Base-by-base conservation (phyloP, 2,797 vertebrate genomes). In the Antrozous pallidus region DNA sequence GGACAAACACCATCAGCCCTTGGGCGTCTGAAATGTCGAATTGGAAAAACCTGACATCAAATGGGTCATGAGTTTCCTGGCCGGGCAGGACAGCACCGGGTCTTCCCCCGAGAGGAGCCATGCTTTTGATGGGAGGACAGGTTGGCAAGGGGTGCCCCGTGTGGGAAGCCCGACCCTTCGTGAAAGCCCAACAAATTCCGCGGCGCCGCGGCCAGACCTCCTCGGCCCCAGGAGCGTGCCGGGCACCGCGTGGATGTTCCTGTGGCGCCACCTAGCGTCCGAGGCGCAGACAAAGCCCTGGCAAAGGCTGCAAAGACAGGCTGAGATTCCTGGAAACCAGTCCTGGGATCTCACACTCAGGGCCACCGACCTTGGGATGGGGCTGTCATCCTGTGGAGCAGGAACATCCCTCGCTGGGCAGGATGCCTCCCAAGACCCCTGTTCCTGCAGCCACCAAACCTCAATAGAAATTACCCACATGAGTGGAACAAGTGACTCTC, bases 201-300 rank as follows among this genome's bases (percentile, higher is more conserved):
- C 61, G 2, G 78, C 31, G 51, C 92, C 0, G 7, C 6, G 0
- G 1, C 26, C 10, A 47, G 31, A 40, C 73, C 73, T 51, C 42
- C 51, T 20, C 24, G 38, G 49, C 28, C 22, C 42, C 20, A n/a
- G n/a, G 11, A 33, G 26, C 0, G 28, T 13, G 73, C 61, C 89
- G 47, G 6, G 1, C 12, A n/a, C 85, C 11, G 24, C 28, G 36
- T 93, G 77, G 67, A 67, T 96, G 97, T 93, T 94, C 97, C 97
- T 98, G 83, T 95, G 96, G 95, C 94, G 96, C 97, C 98, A 98
- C 97, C 98, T 98, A 97, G 97, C 94, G 98, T 95, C 88, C 33
- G 13, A 80, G 89, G 67, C 12, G 20, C 70, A 88, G 90, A 95
- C 91, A 74, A 58, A 84, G 54, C 54, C 65, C 78, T 14, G 78